Evolutionary conservation across 2,888 invertebrate genomes (phyloP), one percentile per base, ranked within the genome.

Genomic region (Noctua janthe): DNA sequence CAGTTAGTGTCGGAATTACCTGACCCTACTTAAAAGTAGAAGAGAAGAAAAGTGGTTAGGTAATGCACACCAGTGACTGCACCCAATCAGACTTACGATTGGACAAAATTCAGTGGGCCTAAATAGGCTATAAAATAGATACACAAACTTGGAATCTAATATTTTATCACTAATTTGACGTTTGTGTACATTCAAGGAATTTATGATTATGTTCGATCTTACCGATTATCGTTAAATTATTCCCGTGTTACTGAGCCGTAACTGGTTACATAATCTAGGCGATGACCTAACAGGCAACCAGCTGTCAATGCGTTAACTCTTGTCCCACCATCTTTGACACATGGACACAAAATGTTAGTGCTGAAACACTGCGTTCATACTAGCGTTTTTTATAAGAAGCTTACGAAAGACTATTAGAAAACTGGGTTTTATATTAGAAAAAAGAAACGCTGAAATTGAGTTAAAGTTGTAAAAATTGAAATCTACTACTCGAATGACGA

Each of bases 141-240:
- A 71, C 15, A 23, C 11, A 62, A 35, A 47, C 49, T 80, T 56
- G 39, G 54, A 35, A 29, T 29, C 66, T 59, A 84, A 84, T 84
- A 82, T 71, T 80, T 84, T 74, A 84, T 74, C 43, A 39, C 56
- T 29, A 82, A 73, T 82, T 84, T 74, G 70, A 80, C 73, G 62
- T 80, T 73, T 80, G 51, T 54, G 47, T 15, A 80, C 64, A 71
- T 70, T 82, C 70, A 15, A 29, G 43, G 35, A 47, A 56, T 80
- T 64, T 80, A 84, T 51, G 70, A 71, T 82, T 71, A 84, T 84
- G 70, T 84, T 82, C 84, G 5, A 80, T 66, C 17, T 43, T 35
- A 47, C 43, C 73, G 81, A 82, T 82, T 80, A 82, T 84, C 51
- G 62, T 84, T 29, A 66, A 71, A 84, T 82, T 79, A 84, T 82